Evolutionary conservation across 2,797 vertebrate species (phyloP).

Genomic region (Cossypha dichroa): DNA sequence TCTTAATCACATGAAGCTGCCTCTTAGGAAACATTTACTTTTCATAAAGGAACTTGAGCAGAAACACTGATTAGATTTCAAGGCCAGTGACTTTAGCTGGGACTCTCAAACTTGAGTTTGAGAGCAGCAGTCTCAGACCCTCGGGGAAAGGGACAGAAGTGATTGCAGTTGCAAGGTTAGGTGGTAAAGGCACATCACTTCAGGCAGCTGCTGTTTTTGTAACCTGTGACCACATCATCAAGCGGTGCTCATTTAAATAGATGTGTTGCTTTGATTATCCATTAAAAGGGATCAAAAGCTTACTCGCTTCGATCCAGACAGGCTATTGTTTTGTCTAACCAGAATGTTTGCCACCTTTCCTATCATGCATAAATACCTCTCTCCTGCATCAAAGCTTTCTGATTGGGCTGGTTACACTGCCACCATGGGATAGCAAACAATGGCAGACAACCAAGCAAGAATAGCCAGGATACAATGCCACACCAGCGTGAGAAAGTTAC

Average conservation of each 20-base stretch:
- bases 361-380: conserved; percentile 64
- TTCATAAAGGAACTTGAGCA: background rate
- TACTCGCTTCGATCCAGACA: background rate
- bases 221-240: background rate
- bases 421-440: conserved; percentile 80
- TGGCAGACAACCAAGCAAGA: conserved; percentile 75
- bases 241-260: background rate
- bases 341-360: conserved; percentile 20
- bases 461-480: conserved; percentile 71
- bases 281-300: background rate
- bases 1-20: background rate
- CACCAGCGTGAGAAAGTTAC: conserved; percentile 84
- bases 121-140: background rate
- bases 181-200: background rate
- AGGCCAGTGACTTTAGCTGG: background rate
- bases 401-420: conserved; percentile 77
- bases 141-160: background rate
- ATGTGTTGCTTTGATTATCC: background rate
- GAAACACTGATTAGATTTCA: background rate
- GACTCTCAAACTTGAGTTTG: background rate
- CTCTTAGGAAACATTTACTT: background rate
- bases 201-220: background rate
- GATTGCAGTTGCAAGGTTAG: background rate
- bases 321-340: conserved; percentile 26
- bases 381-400: conserved; percentile 75